Base-by-base conservation (phyloP, 2,797 vertebrate species). In the Pagetopsis macropterus region DNA sequence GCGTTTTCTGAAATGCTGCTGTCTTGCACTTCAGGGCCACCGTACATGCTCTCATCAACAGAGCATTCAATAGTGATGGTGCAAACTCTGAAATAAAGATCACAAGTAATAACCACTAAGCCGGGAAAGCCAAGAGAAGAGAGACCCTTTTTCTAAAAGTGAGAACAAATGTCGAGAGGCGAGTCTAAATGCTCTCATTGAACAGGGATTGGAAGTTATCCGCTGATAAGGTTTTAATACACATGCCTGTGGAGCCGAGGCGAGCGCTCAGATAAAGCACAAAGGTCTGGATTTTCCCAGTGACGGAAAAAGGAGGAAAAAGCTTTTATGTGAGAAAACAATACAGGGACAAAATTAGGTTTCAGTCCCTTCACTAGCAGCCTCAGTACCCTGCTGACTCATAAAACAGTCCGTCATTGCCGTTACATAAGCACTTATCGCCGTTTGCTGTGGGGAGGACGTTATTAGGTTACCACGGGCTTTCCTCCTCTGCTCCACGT, bases 391-490 rank as follows among this genome's bases (percentile, higher is more conserved):
- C 84, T 66, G 77, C 87, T 76, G 85, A 77, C 63, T 77, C 71
- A 78, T 81, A 71, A 88, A 89, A 70, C 64, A 65, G 78, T 33
- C 69, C 31, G 56, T 61, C 75, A 19, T 68, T 41, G 46, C 40
- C 31, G 46, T 90, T 92, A 83, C 81, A 75, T 91, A 91, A 93
- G 16, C 61, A 1, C 78, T 84, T 79, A 82, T 79, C 37, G 27
- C 41, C 1, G 44, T 75, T 87, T 75, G 76, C 67, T 66, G 85
- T 46, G 77, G 83, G 84, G 83, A 83, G 56, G 73, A 75, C 71
- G 69, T 89, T 87, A 90, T 87, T 81, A 80, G 85, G 86, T 88
- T 87, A 84, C 83, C 77, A 69, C 27, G 87, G 90, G 89, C 85
- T 93, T 93, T 84, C 87, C 87, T 90, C 82, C 79, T 80, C 84